Percentiles rank a stretch among this genome's conserved stretches.
Conservation (phyloP, 1,140 invertebrate species). For the Bombus sylvicola region DNA sequence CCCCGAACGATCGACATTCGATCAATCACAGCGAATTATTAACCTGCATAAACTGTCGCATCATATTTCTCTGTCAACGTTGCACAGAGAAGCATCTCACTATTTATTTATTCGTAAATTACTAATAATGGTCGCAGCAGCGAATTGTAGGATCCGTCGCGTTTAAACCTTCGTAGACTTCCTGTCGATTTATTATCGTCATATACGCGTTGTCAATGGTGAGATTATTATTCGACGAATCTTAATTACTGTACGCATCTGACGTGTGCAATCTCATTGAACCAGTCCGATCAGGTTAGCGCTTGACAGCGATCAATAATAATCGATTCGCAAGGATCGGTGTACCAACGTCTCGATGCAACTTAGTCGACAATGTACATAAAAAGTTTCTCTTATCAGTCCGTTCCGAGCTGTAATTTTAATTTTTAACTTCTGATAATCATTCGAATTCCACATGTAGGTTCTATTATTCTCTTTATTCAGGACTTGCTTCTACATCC, state of each 20-base stretch:
- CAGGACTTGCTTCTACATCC: not conserved
- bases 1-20: too few relatives aligned
- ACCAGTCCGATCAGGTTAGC: not conserved
- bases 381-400: not conserved
- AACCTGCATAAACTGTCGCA: not conserved
- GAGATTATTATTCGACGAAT: conserved; percentile 11
- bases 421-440: too few relatives aligned
- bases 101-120: not conserved
- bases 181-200: not conserved
- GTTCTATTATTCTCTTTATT: not conserved
- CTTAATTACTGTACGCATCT: not conserved
- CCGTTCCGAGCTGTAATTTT: not conserved
- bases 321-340: not conserved
- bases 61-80: not conserved
- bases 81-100: not conserved
- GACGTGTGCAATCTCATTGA: not conserved
- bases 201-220: not conserved
- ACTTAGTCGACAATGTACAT: not conserved
- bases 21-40: too few relatives aligned
- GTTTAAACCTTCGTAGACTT: not conserved
- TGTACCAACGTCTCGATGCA: too few relatives aligned
- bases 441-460: too few relatives aligned
- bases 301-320: not conserved
- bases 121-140: too few relatives aligned
- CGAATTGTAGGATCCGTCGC: not conserved